phyloP scores from a whole-genome alignment of 2,888 invertebrate species.

The Acrocera orbiculus region DNA sequence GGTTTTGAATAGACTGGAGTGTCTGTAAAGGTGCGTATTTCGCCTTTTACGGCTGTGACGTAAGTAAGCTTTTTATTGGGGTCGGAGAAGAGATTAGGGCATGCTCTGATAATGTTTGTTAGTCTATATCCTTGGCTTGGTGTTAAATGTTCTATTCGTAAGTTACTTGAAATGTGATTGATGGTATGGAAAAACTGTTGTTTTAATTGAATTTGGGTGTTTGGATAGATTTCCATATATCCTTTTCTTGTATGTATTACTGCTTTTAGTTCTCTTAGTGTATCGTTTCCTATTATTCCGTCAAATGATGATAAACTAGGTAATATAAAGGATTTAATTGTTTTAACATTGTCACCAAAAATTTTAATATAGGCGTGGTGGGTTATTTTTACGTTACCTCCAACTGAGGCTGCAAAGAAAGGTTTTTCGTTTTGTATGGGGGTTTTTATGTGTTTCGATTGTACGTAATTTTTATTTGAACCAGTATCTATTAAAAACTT shows the following conservation, averaged over 20 bases:
- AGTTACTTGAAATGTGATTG: not conserved
- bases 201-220: not conserved
- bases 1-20: constrained; percentile 4
- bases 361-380: constrained; percentile 8
- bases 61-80: constrained; percentile 2
- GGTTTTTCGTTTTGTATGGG: constrained; percentile 8
- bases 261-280: not conserved
- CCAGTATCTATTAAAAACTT: constrained; percentile 9
- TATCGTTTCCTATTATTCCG: constrained; percentile 1
- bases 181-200: constrained; percentile 1
- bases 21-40: constrained; percentile 5
- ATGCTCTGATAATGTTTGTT: not conserved
- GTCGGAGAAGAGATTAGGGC: not conserved
- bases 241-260: constrained; percentile 1
- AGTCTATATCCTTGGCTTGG: not conserved
- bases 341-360: constrained; percentile 1
- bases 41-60: not conserved
- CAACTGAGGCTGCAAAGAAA: constrained; percentile 8
- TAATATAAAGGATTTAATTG: constrained; percentile 1
- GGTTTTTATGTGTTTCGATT: constrained; percentile 4
- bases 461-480: constrained; percentile 6
- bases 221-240: not conserved
- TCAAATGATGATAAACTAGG: constrained; percentile 1
- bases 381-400: constrained; percentile 5
- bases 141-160: constrained; percentile 2